Evolutionary conservation across 1,140 invertebrate genomes (phyloP), one percentile per base, ranked within the genome.

Genomic region (Zaprionus africanus): DNA sequence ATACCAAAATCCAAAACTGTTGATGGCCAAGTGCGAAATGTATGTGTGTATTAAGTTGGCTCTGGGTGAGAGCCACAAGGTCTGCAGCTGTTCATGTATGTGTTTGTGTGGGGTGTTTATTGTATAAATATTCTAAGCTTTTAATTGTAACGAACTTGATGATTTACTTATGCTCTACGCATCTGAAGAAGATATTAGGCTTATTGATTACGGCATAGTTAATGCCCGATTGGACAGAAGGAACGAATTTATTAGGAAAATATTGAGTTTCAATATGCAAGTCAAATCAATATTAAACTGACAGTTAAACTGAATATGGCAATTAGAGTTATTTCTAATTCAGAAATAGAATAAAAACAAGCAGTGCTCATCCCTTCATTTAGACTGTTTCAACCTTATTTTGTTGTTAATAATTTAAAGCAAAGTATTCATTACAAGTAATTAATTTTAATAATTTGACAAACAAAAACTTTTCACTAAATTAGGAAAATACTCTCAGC

Each of bases 1-100:
- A 74, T 66, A 46, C 51, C 57, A 26, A 38, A 28, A 31, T 22
- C 64, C 46, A n/a, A 74, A 64, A 56, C 34, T 73, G 62, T 63
- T 82, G 62, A 82, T 78, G 67, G 59, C 31, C 24, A 53, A 63
- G 79, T 74, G 79, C 74, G 69, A 78, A 78, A 24, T 26, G 36
- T 53, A 43, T 24, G 51, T 24, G 34, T 64, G 59, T 49, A 38
- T 58, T 70, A 43, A 63, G 54, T 28, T 15, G 57, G 56, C 59
- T 58, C 34, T 62, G 57, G n/a, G n/a, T n/a, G n/a, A n/a, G n/a
- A 51, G 17, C 38, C 72, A 46, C 2, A 17, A 69, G 51, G 6
- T 26, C 36, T 15, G 36, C 36, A 38, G 5, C 36, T 38, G 36
- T 5, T 15, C 0, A 12, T 15, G 12, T 38, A 13, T 46, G 36